Evolutionary conservation across 2,888 invertebrate species (phyloP).

Genomic region (Chaitophorus viminalis): DNA sequence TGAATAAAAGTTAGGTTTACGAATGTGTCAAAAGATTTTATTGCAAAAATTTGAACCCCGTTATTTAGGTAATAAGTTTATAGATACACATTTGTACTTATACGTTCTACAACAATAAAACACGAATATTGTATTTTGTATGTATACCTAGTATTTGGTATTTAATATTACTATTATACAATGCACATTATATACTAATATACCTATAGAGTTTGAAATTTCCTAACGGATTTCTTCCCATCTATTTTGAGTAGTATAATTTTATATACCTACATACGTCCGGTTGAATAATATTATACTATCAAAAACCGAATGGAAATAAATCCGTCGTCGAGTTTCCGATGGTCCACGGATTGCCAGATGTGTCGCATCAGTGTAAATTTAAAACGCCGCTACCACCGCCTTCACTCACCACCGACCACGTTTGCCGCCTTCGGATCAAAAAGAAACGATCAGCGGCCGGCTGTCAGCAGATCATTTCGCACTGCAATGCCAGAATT

Average conservation of each 20-base stretch:
- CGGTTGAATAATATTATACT: slow-evolving; percentile 36
- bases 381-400: slow-evolving; percentile 43
- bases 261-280: neutral
- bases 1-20: no score
- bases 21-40: no score
- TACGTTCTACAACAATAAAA: no score
- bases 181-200: no score
- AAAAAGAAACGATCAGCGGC: slow-evolving; percentile 53
- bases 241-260: slow-evolving; percentile 39
- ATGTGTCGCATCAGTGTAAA: slow-evolving; percentile 49
- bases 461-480: slow-evolving; percentile 36
- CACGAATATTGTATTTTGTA: no score
- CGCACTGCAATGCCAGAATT: slow-evolving; percentile 1
- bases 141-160: no score
- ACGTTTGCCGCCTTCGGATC: slow-evolving; percentile 36
- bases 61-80: no score
- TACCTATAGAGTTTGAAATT: neutral
- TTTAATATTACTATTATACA: neutral
- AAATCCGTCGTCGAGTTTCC: slow-evolving; percentile 56
- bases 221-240: neutral
- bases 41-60: no score
- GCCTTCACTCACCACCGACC: neutral
- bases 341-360: slow-evolving; percentile 47
- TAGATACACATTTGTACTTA: no score
- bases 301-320: slow-evolving; percentile 53